phyloP scores from a whole-genome alignment of 2,797 vertebrate species.

The Mionectes olivaceus region DNA sequence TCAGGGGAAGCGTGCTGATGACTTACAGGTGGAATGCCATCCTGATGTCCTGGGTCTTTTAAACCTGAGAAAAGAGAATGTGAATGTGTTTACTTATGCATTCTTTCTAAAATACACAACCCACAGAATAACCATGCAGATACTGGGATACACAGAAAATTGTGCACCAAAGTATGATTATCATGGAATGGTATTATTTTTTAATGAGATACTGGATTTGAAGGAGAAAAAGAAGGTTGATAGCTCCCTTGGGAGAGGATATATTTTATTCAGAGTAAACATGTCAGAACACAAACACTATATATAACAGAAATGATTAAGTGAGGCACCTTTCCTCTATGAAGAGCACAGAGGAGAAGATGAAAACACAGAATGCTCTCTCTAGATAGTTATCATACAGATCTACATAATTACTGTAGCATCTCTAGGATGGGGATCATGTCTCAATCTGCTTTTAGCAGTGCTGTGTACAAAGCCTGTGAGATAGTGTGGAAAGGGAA shows the following conservation, averaged over 20 bases:
- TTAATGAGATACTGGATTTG: not conserved
- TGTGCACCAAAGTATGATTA: not conserved
- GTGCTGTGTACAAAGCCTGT: not conserved
- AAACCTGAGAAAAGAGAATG: not conserved
- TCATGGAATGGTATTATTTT: not conserved
- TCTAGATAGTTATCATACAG: not conserved
- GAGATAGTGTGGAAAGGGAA: not conserved
- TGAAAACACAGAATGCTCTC: not conserved
- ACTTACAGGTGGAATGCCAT: not conserved
- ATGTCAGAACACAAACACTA: not conserved
- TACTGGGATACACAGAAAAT: not conserved
- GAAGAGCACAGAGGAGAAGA: not conserved
- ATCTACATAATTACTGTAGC: not conserved
- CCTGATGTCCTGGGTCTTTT: not conserved
- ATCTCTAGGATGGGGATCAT: not conserved
- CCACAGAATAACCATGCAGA: not conserved
- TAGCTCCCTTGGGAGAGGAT: not conserved
- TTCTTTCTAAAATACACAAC: not conserved
- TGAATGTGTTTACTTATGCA: not conserved
- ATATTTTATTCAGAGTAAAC: not conserved
- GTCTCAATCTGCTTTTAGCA: not conserved
- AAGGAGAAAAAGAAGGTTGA: not conserved
- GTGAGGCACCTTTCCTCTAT: not conserved
- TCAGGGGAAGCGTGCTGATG: not conserved
- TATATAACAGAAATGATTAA: not conserved